Base-by-base conservation (phyloP, 2,888 invertebrate species). In the Eumacrocentrus americanus region DNA sequence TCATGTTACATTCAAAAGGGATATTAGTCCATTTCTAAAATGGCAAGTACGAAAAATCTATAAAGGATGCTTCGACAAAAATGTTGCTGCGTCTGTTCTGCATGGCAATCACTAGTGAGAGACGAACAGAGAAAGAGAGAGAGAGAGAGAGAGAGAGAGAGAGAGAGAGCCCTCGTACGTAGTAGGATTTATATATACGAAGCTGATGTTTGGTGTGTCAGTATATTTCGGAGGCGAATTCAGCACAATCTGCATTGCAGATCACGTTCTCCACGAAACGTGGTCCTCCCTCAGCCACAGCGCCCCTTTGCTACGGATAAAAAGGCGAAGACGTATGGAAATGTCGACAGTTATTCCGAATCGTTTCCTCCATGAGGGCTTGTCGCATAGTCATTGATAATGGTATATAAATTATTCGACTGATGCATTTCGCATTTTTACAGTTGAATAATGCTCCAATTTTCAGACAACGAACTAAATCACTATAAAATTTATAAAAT, bases 231-330 rank as follows among this genome's bases (percentile, higher is more conserved):
- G 65, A 65, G 67, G 62, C 20, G 55, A 72, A 60, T 55, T 60
- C 50, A 71, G 69, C 63, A 58, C 57, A 62, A 81, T 81, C 74
- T 80, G 75, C 78, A 80, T 79, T 78, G 77, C 80, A 78, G 77
- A 79, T 78, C 75, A 75, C 76, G 77, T 74, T 56, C 29, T 29
- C 69, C 67, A 63, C 60, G 67, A 68, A 69, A 68, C 64, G 68
- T 68, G 68, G 63, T 61, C 64, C 64, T 65, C 65, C 68, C n/a
- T n/a, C 42, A 12, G 23, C 53, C 34, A 35, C 25, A 35, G 6
- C 14, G 16, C 20, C 22, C 51, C 34, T 35, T 65, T 67, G 52
- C 62, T 58, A 66, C 58, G 73, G 71, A 76, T 78, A 75, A 76
- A n/a, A 76, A 72, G 66, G 70, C 71, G 59, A 76, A 78, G 74